Base-by-base conservation (phyloP, 53 echinoderm and acorn worm genomes). In the Holothuria leucospilota region DNA sequence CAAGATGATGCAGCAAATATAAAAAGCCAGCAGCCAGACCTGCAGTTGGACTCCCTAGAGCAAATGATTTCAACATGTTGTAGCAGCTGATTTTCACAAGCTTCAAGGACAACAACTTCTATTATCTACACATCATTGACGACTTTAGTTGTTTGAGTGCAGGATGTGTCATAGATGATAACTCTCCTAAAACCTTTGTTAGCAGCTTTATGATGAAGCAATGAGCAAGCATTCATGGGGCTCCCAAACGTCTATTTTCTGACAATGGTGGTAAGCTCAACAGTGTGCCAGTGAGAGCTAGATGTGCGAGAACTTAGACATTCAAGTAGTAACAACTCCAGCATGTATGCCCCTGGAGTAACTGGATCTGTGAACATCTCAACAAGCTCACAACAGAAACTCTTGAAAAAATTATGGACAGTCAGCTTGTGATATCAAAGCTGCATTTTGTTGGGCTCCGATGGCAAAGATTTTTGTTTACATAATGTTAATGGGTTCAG, bases 91-190 rank as follows among this genome's bases (percentile, higher is more conserved):
- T 46, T 42, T 82, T 29, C 51, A 52, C 21, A 15, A 83, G 74
- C 82, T 82, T 72, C n/a, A n/a, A n/a, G n/a, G 89, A 79, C 39
- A 81, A 67, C 20, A 75, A 84, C 0, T 84, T 61, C 20, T 89
- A 51, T 34, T 89, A 85, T 51, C 46, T 90, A 39, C 90, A 90
- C 52, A 77, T 90, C 81, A 90, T 86, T 42, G 90, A 90, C 27
- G 69, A 78, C 71, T 90, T 80, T 41, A 85, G 78, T 20, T 39
- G 70, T 20, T 81, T n/a, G n/a, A n/a, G n/a, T n/a, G n/a, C n/a
- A n/a, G n/a, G n/a, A n/a, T n/a, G n/a, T 90, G 34, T 6, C 14
- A 70, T 88, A 39, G 46, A 81, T 27, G 79, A 78, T 30, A 90
- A 90, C 12, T 2, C 16, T 20, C 62, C 61, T 60, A 29, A 60